Conservation (phyloP, 2,113 vertebrate species). For the Fregetta grallaria region DNA sequence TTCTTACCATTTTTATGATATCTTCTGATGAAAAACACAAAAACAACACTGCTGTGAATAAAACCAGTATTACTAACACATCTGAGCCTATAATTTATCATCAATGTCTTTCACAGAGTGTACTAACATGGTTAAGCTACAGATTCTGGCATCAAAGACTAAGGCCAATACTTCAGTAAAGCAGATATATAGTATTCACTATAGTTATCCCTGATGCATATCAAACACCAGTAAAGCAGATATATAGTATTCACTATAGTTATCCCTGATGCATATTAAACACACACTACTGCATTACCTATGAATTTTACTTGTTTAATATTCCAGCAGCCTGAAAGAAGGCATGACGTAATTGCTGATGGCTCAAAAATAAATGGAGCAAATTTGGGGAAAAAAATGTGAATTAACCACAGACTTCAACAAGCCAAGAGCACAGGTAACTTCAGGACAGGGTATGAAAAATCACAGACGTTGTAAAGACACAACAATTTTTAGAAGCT, state of each 20-base stretch:
- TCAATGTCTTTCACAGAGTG: neutral
- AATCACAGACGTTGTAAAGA: neutral
- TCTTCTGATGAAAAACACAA: neutral
- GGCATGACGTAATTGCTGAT: neutral
- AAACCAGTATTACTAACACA: neutral
- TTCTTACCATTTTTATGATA: neutral
- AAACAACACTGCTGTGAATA: neutral
- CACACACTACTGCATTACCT: neutral
- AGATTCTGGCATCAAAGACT: neutral
- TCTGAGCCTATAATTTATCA: neutral
- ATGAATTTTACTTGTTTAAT: neutral
- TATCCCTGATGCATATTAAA: neutral
- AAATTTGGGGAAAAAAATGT: neutral
- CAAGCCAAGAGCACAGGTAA: neutral
- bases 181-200: neutral
- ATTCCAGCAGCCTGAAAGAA: neutral
- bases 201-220: neutral
- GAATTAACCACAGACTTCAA: neutral
- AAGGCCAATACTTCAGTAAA: neutral
- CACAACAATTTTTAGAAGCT: neutral
- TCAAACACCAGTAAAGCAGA: too few species aligned
- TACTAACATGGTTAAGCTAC: neutral
- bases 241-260: neutral
- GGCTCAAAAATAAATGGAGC: neutral
- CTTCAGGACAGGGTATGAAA: neutral